phyloP scores from a whole-genome alignment of 2,888 invertebrate genomes.

The Prosopocoilus inquinatus region DNA sequence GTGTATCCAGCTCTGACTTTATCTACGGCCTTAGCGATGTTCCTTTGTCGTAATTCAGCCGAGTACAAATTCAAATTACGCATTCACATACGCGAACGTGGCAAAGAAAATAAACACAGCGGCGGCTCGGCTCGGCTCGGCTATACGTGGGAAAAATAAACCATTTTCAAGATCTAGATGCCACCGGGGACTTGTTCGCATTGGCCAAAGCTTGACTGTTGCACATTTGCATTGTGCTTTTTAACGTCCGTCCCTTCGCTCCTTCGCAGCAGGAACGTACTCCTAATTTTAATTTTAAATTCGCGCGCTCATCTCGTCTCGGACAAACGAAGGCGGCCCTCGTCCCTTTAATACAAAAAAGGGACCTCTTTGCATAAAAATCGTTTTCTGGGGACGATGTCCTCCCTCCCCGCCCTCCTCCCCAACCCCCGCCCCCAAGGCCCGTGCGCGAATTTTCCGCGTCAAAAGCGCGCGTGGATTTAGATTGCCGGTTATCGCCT shows the following conservation, averaged over 20 bases:
- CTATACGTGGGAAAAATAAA: neutral
- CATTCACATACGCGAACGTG: no score
- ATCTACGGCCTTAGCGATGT: neutral
- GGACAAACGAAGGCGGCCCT: neutral
- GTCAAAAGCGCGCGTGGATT: no score
- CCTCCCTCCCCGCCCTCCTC: no score
- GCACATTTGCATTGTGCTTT: constrained; percentile 3
- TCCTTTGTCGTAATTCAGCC: no score
- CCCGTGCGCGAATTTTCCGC: no score
- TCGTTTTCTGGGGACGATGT: no score
- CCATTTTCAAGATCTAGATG: constrained; percentile 3
- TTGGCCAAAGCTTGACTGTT: neutral
- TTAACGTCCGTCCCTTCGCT: neutral
- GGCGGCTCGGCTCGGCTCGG: no score
- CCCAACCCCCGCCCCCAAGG: no score
- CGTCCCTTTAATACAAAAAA: neutral
- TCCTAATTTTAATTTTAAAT: neutral
- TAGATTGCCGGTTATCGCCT: no score
- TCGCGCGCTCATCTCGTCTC: neutral
- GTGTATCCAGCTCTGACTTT: neutral
- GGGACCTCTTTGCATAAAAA: neutral
- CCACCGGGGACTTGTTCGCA: constrained; percentile 7
- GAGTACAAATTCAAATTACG: no score
- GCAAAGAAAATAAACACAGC: no score
- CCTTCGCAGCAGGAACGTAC: neutral